A percentile compares a stretch with the other conserved stretches of the same genome.
Evolutionary conservation across 2,797 vertebrate genomes (phyloP).

Genomic region (Danio kyathit): DNA sequence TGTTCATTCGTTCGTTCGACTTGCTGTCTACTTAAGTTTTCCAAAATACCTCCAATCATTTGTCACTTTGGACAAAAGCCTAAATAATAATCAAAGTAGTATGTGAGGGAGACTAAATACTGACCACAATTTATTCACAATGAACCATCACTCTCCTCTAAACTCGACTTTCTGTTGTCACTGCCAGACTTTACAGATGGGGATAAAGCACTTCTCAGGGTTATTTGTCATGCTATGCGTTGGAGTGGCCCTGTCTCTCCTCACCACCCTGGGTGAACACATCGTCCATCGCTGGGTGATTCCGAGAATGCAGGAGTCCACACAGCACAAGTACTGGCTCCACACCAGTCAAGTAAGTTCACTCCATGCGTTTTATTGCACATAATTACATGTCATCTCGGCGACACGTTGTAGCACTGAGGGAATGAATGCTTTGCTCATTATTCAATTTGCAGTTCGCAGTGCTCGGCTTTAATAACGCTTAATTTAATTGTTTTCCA

Average conservation of each 20-base stretch:
- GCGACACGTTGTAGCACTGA: constrained; percentile 22
- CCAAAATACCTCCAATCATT: background rate
- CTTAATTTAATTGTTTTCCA: constrained; percentile 72
- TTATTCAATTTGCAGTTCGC: constrained; percentile 34
- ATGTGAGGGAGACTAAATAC: background rate
- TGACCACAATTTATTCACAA: background rate
- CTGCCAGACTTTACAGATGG: constrained; percentile 95
- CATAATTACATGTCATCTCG: constrained; percentile 26
- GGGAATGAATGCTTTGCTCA: constrained; percentile 1
- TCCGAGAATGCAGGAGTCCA: constrained; percentile 90
- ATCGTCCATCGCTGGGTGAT: constrained; percentile 91
- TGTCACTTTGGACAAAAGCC: background rate
- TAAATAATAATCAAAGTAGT: background rate
- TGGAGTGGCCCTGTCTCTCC: constrained; percentile 91
- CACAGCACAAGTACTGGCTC: constrained; percentile 94
- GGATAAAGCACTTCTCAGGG: constrained; percentile 97
- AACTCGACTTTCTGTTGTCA: constrained; percentile 27
- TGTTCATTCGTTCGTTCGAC: background rate
- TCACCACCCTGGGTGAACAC: constrained; percentile 95
- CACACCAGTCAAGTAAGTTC: constrained; percentile 94
- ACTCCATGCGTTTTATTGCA: background rate
- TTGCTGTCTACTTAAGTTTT: background rate
- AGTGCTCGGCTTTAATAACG: constrained; percentile 45
- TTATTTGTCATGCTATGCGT: constrained; percentile 96
- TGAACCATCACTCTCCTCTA: constrained; percentile 16